Evolutionary conservation across 2,797 vertebrate species (phyloP), one percentile per base, ranked within the genome.

Genomic region (Eidolon dupreanum): DNA sequence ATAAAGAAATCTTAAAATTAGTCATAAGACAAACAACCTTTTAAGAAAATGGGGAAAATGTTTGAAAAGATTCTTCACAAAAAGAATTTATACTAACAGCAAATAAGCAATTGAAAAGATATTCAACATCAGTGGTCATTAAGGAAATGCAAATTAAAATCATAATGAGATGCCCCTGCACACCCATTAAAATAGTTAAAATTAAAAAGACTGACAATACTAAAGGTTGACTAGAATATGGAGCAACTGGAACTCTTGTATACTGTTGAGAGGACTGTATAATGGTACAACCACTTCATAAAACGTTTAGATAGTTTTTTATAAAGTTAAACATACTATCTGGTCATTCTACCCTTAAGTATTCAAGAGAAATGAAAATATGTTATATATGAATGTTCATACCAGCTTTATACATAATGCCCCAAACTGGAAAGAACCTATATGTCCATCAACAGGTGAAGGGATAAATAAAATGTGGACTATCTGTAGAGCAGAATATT

Each of bases 21-120:
- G 46, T 95, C 8, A 5, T 26, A 93, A 93, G 57, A 36, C n/a
- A 49, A 36, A 41, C 36, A 68, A 3, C 17, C 28, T 22, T 73
- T 63, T 89, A 43, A 77, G 63, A 70, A 78, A 93, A 95, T 71
- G 33, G 57, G 26, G 65, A 71, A 78, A 79, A 77, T 63, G 6
- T 91, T 92, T 57, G 41, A 71, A 87, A 93, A 86, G 28, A 83
- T 55, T 38, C 57, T 59, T 96, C 15, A 57, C 28, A 59, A 86
- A 94, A 94, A 49, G 49, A 61, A 74, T 31, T 65, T 79, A 63
- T 51, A 57, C 57, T 90, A n/a, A 33, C 43, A 41, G 31, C 36
- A 86, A 33, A 38, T 43, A 74, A 84, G 49, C 22, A 51, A 7
- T 9, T 49, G 43, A 86, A 63, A 84, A 89, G n/a, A 57, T 71